A percentile compares a stretch with the other conserved stretches of the same genome.
Evolutionary conservation across 2,797 vertebrate species (phyloP).

Genomic region (Sibirionetta formosa): DNA sequence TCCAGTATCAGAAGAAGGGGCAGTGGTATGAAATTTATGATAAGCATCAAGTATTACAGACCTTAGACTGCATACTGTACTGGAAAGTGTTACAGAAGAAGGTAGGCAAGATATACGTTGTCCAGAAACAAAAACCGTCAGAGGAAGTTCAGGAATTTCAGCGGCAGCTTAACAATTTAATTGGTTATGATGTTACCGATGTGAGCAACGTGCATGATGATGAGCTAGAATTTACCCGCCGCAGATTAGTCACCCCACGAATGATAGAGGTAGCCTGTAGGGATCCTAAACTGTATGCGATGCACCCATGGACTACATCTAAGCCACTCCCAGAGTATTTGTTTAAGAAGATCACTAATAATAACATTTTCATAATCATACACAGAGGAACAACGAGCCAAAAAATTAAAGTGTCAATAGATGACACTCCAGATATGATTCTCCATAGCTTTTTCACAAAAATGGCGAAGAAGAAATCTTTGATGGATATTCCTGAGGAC

Average conservation of each 20-base stretch:
- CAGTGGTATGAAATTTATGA: slow-evolving; percentile 98
- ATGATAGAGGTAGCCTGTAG: slow-evolving; percentile 91
- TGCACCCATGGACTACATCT: slow-evolving; percentile 95
- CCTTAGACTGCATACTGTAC: slow-evolving; percentile 95
- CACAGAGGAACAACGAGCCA: slow-evolving; percentile 93
- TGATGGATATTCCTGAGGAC: slow-evolving; percentile 92
- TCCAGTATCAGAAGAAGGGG: slow-evolving; percentile 98
- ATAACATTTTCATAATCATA: slow-evolving; percentile 91
- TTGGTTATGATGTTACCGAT: slow-evolving; percentile 97
- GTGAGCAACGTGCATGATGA: slow-evolving; percentile 98
- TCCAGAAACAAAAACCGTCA: slow-evolving; percentile 84
- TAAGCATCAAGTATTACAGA: slow-evolving; percentile 97
- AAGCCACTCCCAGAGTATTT: slow-evolving; percentile 93
- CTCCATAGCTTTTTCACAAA: slow-evolving; percentile 91
- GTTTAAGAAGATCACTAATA: slow-evolving; percentile 89
- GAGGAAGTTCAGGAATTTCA: slow-evolving; percentile 92
- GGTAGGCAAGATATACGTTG: slow-evolving; percentile 92
- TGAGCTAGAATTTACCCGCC: slow-evolving; percentile 96
- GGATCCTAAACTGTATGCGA: slow-evolving; percentile 92
- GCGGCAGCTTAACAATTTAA: slow-evolving; percentile 91
- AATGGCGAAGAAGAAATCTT: slow-evolving; percentile 91
- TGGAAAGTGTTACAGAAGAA: slow-evolving; percentile 94
- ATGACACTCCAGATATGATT: slow-evolving; percentile 91
- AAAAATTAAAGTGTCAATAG: slow-evolving; percentile 93
- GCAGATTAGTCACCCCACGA: slow-evolving; percentile 93